Evolutionary conservation across 2,888 invertebrate genomes (phyloP).

Genomic region (Abrostola triplasia): DNA sequence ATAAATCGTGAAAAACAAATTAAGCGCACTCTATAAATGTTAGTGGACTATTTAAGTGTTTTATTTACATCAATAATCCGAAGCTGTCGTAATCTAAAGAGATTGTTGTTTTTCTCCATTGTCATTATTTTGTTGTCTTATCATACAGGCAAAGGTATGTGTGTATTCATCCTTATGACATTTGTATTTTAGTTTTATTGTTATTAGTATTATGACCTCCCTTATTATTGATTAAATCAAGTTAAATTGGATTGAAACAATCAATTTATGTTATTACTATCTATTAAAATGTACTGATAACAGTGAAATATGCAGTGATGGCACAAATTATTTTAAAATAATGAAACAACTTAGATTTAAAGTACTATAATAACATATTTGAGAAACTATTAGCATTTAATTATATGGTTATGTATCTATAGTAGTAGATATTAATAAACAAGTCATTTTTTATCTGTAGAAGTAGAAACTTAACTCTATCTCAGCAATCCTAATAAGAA

Average conservation of each 20-base stretch:
- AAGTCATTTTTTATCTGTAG: too few relatives aligned
- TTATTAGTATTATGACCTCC: not conserved
- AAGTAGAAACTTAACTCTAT: too few relatives aligned
- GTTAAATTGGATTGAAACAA: not conserved
- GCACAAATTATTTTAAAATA: too few relatives aligned
- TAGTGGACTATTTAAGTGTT: constrained; percentile 23
- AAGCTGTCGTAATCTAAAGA: constrained; percentile 22
- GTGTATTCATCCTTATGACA: constrained; percentile 36
- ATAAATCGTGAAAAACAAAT: constrained; percentile 47
- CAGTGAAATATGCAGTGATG: too few relatives aligned
- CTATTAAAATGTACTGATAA: too few relatives aligned
- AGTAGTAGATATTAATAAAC: too few relatives aligned
- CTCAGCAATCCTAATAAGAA: too few relatives aligned
- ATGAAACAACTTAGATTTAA: too few relatives aligned
- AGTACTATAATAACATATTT: too few relatives aligned
- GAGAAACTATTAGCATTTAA: too few relatives aligned
- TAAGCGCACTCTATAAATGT: constrained; percentile 24
- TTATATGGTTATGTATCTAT: too few relatives aligned
- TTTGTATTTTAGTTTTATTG: constrained; percentile 8
- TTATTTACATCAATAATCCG: constrained; percentile 44
- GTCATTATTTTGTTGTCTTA: constrained; percentile 30
- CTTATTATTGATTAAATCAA: constrained; percentile 11
- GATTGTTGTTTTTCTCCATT: constrained; percentile 25
- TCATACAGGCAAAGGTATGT: constrained; percentile 36
- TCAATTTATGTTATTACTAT: too few relatives aligned